These are phyloP conservation scores for Philopedon plagiatum DNA, from an alignment of 2,888 invertebrate species.

Conservation along the genomic window DNA sequence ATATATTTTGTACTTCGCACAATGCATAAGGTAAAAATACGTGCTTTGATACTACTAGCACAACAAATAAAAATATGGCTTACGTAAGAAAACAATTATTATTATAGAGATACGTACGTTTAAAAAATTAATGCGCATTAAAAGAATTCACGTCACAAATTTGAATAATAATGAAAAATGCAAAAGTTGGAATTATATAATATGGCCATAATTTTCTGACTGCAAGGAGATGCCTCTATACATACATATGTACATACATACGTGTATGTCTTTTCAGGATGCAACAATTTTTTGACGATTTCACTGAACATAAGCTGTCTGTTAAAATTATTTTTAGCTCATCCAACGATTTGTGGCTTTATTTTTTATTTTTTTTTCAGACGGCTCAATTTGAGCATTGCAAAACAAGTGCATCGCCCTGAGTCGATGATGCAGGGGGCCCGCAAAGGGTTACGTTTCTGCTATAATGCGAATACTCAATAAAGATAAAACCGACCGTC, in stretches of 20 bases:
- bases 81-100: constrained; percentile 3
- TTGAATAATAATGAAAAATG: neutral
- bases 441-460: constrained; percentile 32
- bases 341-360: constrained; percentile 15
- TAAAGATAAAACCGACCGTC: constrained; percentile 19
- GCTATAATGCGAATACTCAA: constrained; percentile 16
- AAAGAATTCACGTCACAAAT: neutral
- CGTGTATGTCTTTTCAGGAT: constrained; percentile 5
- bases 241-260: too few species aligned
- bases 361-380: constrained; percentile 40
- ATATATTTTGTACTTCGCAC: neutral
- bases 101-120: neutral
- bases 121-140: constrained; percentile 13
- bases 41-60: neutral
- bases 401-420: constrained; percentile 46
- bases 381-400: constrained; percentile 41
- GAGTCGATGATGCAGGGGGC: constrained; percentile 25
- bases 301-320: constrained; percentile 25
- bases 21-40: neutral
- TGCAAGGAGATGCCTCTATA: too few species aligned
- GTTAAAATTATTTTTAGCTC: constrained; percentile 39
- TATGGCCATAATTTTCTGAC: too few species aligned
- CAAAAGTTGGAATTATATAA: neutral
- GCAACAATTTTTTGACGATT: constrained; percentile 41
- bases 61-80: neutral